Evolutionary conservation across 2,888 invertebrate species (phyloP), one percentile per base, ranked within the genome.

Genomic region (Trichopria drosophilae): DNA sequence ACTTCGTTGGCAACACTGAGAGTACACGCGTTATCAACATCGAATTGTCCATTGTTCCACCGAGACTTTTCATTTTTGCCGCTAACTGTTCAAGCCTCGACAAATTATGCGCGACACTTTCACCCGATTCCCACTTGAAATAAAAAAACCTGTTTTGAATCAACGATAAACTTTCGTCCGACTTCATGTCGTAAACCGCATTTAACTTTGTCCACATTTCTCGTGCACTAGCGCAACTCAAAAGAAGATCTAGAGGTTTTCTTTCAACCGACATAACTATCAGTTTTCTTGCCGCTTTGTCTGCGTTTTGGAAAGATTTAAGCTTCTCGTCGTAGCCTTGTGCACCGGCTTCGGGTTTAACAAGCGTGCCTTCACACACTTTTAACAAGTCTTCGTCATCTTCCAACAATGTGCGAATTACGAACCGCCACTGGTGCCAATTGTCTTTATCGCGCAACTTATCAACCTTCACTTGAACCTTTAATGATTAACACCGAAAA

Each of bases 131-230:
- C 58, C 55, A 59, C 31, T 57, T 47, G 29, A 53, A 60, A 23
- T 58, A 54, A 19, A 57, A 60, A 35, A 60, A 60, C 34, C 51
- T 36, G 31, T 60, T 59, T 37, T 59, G 59, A 4, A 59, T 34
- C n/a, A 59, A 42, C 3, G 26, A 32, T 35, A 58, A 42, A 40
- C 40, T 47, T 39, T 58, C 55, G 7, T 56, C 51, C 3, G 48
- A 53, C 23, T 55, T 59, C 40, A 57, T 18, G 28, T 61, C 61
- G 24, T 46, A 61, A 3, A 61, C 51, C 23, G 44, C 13, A 35
- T 58, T 44, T 29, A 58, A 34, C 32, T 59, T 58, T 16, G 22
- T 10, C 55, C 59, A 59, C 59, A 59, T 58, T 41, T 58, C 53
- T 7, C 24, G n/a, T 26, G 57, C 55, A n/a, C 46, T 59, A 19